These are phyloP conservation scores for Promerops cafer DNA, from an alignment of 2,113 vertebrate genomes.

Conservation along the genomic window DNA sequence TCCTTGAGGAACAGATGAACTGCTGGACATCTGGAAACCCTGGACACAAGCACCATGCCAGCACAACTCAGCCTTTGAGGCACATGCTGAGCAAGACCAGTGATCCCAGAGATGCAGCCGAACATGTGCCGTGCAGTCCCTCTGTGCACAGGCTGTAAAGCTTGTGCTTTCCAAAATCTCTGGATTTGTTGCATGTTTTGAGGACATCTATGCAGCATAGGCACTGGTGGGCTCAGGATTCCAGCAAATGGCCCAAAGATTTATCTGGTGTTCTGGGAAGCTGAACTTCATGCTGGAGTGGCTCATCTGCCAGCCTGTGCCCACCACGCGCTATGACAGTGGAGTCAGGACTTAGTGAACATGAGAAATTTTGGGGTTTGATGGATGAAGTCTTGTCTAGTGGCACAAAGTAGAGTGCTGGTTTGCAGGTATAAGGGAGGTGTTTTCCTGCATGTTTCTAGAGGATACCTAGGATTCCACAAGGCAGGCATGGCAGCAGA, in stretches of 20 bases:
- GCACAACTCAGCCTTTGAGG: background rate
- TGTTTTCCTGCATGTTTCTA: background rate
- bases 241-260: background rate
- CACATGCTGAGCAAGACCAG: background rate
- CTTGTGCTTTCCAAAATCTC: background rate
- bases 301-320: background rate
- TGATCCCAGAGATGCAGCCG: background rate
- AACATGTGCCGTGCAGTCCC: background rate
- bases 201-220: background rate
- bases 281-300: background rate
- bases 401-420: background rate
- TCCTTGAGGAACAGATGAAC: background rate
- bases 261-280: background rate
- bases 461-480: background rate
- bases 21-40: background rate
- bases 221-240: background rate
- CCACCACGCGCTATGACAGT: accelerated
- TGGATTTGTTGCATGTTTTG: background rate
- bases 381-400: background rate
- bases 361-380: background rate
- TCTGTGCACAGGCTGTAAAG: background rate
- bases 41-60: accelerated
- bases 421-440: background rate
- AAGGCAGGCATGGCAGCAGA: background rate
- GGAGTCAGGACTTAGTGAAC: background rate